Evolutionary conservation across 2,888 invertebrate species (phyloP), one percentile per base, ranked within the genome.

Genomic region (Deilephila porcellus): DNA sequence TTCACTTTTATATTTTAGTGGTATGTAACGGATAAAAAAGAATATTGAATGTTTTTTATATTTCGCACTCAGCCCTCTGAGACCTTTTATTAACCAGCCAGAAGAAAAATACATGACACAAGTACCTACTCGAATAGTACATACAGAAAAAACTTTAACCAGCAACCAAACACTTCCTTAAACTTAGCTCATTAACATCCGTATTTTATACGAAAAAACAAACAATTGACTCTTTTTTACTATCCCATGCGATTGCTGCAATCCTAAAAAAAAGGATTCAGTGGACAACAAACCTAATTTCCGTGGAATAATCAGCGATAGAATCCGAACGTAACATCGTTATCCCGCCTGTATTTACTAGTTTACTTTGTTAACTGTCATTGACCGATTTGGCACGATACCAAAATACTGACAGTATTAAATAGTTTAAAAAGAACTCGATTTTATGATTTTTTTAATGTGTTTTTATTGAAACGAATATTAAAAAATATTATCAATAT

Each of bases 301-400:
- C n/a, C 32, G 60, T 19, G 60, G 70, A 75, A 71, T 73, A 73
- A 71, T 74, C 56, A 56, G 4, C 56, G n/a, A 71, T 64, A 73
- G 56, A 56, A 78, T 74, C 73, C 74, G 67, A 76, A 73, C 77
- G 63, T 75, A 73, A 79, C 71, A 76, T 74, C 72, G 77, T 78
- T 79, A 78, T 82, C 79, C 76, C 74, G 76, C 74, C 82, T 80
- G 81, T 81, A 85, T 84, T 84, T 79, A 79, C 81, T 77, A 82
- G 76, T 78, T 75, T 79, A 80, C 78, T 81, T 78, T 79, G 79
- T 83, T 81, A 80, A 80, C 82, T 78, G 75, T 85, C 86, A 86
- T 84, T 90, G 90, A 90, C 91, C 91, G 80, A 89, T 87, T 91
- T 91, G 91, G 91, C 91, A 84, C 78, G 72, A 73, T 76, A 80